Percentiles rank a stretch among this genome's conserved stretches.
phyloP scores from a whole-genome alignment of 2,113 vertebrate genomes.

The Lucifuga dentata region DNA sequence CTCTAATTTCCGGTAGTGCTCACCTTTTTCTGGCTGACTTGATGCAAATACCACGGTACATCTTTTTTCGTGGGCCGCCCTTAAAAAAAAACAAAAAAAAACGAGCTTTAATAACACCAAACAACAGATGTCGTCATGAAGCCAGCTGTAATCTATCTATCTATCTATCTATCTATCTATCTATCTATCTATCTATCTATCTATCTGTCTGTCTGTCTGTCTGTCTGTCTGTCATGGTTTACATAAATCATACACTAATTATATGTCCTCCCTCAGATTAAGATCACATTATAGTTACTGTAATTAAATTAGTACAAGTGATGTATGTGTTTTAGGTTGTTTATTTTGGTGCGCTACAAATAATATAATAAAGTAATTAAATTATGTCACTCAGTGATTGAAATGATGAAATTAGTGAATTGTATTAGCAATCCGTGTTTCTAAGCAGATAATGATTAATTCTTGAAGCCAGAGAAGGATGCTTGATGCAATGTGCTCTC shows the following conservation, averaged over 20 bases:
- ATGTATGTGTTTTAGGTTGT: too few species aligned
- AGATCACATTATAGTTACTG: too few species aligned
- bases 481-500: not conserved
- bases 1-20: not conserved
- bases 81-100: not conserved
- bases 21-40: not conserved
- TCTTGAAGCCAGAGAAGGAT: not conserved
- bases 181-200: not conserved
- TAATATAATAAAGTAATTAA: not conserved
- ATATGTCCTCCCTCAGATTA: too few species aligned
- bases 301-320: too few species aligned
- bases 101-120: not conserved
- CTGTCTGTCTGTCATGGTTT: too few species aligned
- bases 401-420: not conserved
- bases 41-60: not conserved
- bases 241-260: too few species aligned
- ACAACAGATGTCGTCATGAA: constrained; percentile 46
- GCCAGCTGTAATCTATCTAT: not conserved
- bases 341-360: too few species aligned
- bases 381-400: not conserved
- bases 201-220: too few species aligned
- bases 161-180: constrained; percentile 2
- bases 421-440: not conserved
- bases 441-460: not conserved
- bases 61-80: not conserved